These are phyloP conservation scores for Oxygymnocypris stewartii DNA, from an alignment of 2,113 vertebrate species.

Conservation along the genomic window DNA sequence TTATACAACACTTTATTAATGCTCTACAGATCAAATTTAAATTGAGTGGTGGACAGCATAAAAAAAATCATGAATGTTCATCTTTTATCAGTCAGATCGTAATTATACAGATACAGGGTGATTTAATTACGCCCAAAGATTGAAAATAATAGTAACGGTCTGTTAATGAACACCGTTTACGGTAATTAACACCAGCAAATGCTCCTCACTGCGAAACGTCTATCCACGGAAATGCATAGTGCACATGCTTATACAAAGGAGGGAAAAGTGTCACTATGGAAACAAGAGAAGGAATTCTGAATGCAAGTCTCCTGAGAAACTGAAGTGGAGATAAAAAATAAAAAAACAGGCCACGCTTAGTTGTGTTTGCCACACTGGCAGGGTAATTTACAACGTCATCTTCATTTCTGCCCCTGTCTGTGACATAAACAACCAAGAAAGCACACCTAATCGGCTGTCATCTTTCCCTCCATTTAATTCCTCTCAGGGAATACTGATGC, in stretches of 20 bases:
- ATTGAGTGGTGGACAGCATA: slow-evolving; percentile 4
- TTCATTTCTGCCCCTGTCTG: slow-evolving; percentile 48
- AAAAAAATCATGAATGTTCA: slow-evolving; percentile 21
- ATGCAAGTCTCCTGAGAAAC: slow-evolving; percentile 78
- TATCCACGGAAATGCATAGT: slow-evolving; percentile 10
- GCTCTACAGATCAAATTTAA: slow-evolving; percentile 23
- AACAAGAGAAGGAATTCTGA: slow-evolving; percentile 81
- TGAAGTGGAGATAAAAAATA: slow-evolving; percentile 73
- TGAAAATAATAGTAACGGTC: slow-evolving; percentile 48
- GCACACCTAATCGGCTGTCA: slow-evolving; percentile 48
- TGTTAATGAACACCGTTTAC: slow-evolving; percentile 50
- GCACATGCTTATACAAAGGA: slow-evolving; percentile 66
- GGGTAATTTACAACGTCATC: slow-evolving; percentile 62
- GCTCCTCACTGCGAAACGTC: background rate
- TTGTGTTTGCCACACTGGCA: slow-evolving; percentile 68
- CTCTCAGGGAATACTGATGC: background rate
- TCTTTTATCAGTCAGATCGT: slow-evolving; percentile 20
- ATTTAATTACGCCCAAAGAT: slow-evolving; percentile 54
- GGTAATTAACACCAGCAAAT: slow-evolving; percentile 36
- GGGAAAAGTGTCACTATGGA: slow-evolving; percentile 82
- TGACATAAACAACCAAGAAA: slow-evolving; percentile 51
- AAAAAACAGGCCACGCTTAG: slow-evolving; percentile 64
- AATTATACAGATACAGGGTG: slow-evolving; percentile 49
- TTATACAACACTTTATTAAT: slow-evolving; percentile 27
- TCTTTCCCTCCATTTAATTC: slow-evolving; percentile 32